phyloP scores from a whole-genome alignment of 2,113 vertebrate species.

The Chamaea fasciata region DNA sequence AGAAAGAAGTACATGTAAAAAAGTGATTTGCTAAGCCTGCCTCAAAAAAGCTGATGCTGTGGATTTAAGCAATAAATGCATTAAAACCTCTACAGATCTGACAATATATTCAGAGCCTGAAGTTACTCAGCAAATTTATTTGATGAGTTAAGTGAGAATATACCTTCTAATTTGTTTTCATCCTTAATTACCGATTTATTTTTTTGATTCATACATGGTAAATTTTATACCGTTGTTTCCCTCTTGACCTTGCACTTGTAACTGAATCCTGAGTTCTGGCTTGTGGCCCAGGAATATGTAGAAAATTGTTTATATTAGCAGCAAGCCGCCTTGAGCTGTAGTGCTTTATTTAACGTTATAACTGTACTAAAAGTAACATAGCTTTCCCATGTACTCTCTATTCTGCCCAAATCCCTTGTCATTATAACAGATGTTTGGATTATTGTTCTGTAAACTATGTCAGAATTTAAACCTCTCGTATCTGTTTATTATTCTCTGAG shows the following conservation, averaged over 20 bases:
- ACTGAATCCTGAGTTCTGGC: conserved; percentile 80
- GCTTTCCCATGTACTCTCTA: conserved; percentile 88
- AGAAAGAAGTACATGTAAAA: conserved; percentile 39
- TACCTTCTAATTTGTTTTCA: conserved; percentile 76
- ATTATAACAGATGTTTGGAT: conserved; percentile 97
- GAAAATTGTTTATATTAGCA: conserved; percentile 92
- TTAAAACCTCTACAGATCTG: conserved; percentile 57
- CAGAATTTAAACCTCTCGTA: conserved; percentile 90
- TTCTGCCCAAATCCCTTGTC: conserved; percentile 89
- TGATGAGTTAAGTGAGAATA: conserved; percentile 75
- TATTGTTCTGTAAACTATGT: conserved; percentile 95
- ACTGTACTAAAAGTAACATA: conserved; percentile 83
- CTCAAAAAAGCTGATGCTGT: conserved; percentile 50
- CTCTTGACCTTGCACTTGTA: conserved; percentile 86
- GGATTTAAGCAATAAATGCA: conserved; percentile 62
- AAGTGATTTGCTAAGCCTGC: conserved; percentile 40
- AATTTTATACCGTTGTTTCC: conserved; percentile 85
- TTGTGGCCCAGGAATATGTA: conserved; percentile 82
- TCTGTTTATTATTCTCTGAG: conserved; percentile 91
- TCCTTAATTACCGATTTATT: conserved; percentile 85
- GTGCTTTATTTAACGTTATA: conserved; percentile 85
- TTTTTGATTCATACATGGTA: conserved; percentile 83
- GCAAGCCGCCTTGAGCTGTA: conserved; percentile 82
- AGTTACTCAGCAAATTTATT: conserved; percentile 73
- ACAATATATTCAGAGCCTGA: conserved; percentile 48